Evolutionary conservation across 2,888 invertebrate species (phyloP).

Genomic region (Eutolmus rufibarbis): DNA sequence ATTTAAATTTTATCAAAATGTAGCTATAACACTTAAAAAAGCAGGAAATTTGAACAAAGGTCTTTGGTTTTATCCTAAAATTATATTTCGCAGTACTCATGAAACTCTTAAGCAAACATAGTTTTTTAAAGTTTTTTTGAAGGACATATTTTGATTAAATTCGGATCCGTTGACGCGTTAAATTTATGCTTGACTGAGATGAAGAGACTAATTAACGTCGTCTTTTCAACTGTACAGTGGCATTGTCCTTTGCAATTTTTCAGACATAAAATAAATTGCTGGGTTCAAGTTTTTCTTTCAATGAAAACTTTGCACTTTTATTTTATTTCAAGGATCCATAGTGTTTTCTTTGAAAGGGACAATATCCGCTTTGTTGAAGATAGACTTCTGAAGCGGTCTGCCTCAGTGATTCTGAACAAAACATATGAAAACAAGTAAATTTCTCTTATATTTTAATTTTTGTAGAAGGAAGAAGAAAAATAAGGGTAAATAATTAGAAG

Average conservation of each 20-base stretch:
- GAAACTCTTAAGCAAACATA: no score
- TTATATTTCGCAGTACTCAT: no score
- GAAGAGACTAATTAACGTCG: neutral
- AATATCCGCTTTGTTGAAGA: neutral
- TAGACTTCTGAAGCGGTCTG: neutral
- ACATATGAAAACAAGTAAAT: neutral
- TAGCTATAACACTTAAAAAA: no score
- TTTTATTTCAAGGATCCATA: neutral
- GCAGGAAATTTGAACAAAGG: no score
- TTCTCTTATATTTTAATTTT: neutral
- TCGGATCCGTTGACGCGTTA: neutral
- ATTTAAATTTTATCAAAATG: no score
- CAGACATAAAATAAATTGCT: neutral
- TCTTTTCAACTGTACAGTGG: neutral
- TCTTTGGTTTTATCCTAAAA: no score
- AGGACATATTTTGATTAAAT: neutral
- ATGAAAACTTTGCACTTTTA: neutral
- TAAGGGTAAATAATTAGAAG: neutral
- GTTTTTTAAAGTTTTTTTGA: no score
- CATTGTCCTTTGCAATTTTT: neutral
- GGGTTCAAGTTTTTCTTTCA: neutral
- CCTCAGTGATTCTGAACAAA: neutral
- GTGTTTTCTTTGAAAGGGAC: neutral
- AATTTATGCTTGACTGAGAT: neutral
- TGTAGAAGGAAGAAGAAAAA: neutral